Evolutionary conservation across 2,113 vertebrate genomes (phyloP).

Genomic region (Sylvilagus bachmani): DNA sequence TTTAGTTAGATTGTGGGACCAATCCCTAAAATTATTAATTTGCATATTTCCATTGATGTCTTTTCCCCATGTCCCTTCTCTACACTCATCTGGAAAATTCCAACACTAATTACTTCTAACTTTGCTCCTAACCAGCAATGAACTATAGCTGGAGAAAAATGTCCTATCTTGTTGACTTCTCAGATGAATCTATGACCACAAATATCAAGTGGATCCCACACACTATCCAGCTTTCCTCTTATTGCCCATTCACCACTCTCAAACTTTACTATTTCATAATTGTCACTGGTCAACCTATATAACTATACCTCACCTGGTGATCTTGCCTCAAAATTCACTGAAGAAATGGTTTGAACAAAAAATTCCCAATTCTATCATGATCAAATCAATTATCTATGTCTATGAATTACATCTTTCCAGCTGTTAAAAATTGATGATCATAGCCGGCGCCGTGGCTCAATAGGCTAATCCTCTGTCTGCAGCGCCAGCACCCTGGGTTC

Average conservation of each 20-base stretch:
- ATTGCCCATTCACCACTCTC: neutral
- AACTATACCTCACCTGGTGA: neutral
- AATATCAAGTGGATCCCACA: neutral
- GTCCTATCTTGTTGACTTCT: neutral
- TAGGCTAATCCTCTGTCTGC: too few species aligned
- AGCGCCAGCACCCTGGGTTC: too few species aligned
- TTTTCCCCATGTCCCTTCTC: neutral
- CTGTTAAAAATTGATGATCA: neutral
- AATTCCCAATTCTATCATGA: neutral
- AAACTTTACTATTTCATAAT: neutral
- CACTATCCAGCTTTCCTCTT: rapidly evolving
- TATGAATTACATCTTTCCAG: neutral
- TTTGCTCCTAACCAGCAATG: neutral
- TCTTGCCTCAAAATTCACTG: neutral
- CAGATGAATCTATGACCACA: neutral
- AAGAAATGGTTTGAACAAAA: neutral
- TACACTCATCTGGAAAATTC: neutral
- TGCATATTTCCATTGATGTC: neutral
- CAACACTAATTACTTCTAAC: neutral
- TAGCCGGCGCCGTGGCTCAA: too few species aligned
- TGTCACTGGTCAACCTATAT: neutral
- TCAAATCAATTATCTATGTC: neutral
- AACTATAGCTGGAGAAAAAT: neutral
- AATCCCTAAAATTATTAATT: neutral
- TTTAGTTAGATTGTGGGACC: neutral